phyloP scores from a whole-genome alignment of 2,113 vertebrate species.

The Phoxinus phoxinus region DNA sequence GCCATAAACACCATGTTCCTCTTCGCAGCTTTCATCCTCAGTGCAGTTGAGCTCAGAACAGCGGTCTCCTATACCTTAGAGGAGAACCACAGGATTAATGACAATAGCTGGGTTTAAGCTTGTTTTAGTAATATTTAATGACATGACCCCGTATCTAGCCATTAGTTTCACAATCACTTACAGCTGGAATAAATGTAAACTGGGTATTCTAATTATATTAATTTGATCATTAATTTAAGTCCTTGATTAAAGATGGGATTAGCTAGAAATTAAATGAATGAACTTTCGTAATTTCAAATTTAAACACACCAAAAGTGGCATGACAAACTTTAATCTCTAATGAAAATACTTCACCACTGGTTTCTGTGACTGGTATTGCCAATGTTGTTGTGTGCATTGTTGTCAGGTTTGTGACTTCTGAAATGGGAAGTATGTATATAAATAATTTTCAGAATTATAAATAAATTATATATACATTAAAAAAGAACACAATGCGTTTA shows the following conservation, averaged over 20 bases:
- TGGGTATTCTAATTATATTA: too few relatives aligned
- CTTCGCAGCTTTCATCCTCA: slow-evolving; percentile 71
- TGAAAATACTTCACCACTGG: not conserved
- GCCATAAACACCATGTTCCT: slow-evolving; percentile 67
- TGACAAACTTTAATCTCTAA: not conserved
- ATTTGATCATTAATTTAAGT: too few relatives aligned
- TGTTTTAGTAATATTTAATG: not conserved
- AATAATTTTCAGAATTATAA: not conserved
- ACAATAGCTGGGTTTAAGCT: not conserved
- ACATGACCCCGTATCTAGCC: not conserved
- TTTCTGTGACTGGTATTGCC: not conserved
- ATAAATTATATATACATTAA: not conserved
- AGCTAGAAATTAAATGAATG: too few relatives aligned
- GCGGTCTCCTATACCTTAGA: slow-evolving; percentile 59
- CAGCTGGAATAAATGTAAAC: too few relatives aligned
- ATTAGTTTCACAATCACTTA: too few relatives aligned
- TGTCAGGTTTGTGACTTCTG: not conserved
- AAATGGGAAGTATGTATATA: not conserved
- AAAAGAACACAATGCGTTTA: not conserved
- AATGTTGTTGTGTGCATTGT: not conserved
- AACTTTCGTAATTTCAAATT: too few relatives aligned
- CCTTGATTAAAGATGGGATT: too few relatives aligned
- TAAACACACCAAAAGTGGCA: not conserved
- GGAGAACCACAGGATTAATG: not conserved
- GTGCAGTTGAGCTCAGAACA: slow-evolving; percentile 67